Evolutionary conservation across 92 coral and sea anemone genomes (phyloP), one percentile per base, ranked within the genome.

Genomic region (Phenganax subtilis): DNA sequence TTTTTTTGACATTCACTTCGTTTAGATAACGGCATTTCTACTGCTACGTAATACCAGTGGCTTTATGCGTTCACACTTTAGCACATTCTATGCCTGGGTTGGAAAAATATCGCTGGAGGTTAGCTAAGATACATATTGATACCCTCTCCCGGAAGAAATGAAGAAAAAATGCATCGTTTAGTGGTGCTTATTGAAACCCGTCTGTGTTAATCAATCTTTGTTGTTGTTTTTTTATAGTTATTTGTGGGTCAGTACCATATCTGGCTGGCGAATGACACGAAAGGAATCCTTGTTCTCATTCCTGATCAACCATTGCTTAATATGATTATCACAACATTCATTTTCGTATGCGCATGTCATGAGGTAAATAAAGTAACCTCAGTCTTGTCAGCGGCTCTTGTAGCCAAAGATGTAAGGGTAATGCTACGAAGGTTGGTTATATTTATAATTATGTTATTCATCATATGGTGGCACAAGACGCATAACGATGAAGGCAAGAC

Each of bases 381-480:
- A 3, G 90, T 86, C 29, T 74, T 94, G 79, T 79, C 98, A 71
- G 88, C 86, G 77, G 98, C 96, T 74, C 89, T 94, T 56, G 89
- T 94, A 56, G 85, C 90, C 70, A 90, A 89, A 57, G 96, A 94
- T 67, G 84, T 92, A 56, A 87, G 87, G 0, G 91, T 92, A 0
- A 92, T 94, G 98, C 44, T 92, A 47, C 54, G 98, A 56, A 83
- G 98, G 77, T 91, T 94, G 16, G 80, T 89, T 15, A 89, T 92
- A 54, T 94, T 94, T 85, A 76, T 94, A 47, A 88, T 94, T 80
- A 90, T 90, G 87, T 83, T 94, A 76, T 87, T 94, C 27, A 87
- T 92, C 54, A 94, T 94, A 51, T 92, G 98, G 97, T 94, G 98
- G 98, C 98, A 94, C 71, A 94, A 94, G 76, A 94, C 98, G 0